Conservation (phyloP, 2,888 invertebrate genomes). For the Macropis europaea region DNA sequence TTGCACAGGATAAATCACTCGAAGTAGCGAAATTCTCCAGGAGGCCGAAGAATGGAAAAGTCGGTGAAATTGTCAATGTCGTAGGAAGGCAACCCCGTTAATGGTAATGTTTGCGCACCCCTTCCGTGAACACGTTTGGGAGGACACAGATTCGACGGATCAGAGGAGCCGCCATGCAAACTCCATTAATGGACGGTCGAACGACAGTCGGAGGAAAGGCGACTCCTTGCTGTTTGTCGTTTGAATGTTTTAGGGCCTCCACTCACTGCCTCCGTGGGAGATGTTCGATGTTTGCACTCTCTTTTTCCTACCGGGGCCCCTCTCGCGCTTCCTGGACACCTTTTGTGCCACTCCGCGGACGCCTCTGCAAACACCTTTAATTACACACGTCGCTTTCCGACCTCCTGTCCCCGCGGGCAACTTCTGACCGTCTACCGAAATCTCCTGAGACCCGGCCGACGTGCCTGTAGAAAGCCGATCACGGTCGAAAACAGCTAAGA, state of each 20-base stretch:
- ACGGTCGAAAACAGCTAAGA: too few species aligned
- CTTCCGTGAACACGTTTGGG: constrained; percentile 6
- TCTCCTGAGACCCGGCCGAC: too few species aligned
- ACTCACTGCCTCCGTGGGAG: constrained; percentile 77
- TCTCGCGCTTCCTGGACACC: constrained; percentile 57
- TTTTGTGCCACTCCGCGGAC: constrained; percentile 61
- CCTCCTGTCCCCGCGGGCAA: neutral
- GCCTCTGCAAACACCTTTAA: constrained; percentile 62
- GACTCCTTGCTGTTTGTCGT: constrained; percentile 77
- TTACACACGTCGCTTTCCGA: constrained; percentile 49
- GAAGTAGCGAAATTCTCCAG: too few species aligned
- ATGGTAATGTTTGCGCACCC: constrained; percentile 24
- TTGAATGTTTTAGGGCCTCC: constrained; percentile 78
- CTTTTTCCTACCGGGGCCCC: constrained; percentile 30
- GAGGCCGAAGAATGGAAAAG: too few species aligned
- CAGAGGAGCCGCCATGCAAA: constrained; percentile 79
- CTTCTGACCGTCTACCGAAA: constrained; percentile 14
- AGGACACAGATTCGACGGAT: constrained; percentile 62
- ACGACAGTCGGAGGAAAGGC: constrained; percentile 50
- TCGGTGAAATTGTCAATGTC: too few species aligned
- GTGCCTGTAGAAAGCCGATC: too few species aligned
- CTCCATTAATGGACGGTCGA: constrained; percentile 77
- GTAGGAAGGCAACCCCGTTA: too few species aligned
- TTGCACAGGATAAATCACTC: too few species aligned
- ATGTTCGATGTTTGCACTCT: constrained; percentile 67